Conservation (phyloP, 2,113 vertebrate species). For the Morone chrysops region DNA sequence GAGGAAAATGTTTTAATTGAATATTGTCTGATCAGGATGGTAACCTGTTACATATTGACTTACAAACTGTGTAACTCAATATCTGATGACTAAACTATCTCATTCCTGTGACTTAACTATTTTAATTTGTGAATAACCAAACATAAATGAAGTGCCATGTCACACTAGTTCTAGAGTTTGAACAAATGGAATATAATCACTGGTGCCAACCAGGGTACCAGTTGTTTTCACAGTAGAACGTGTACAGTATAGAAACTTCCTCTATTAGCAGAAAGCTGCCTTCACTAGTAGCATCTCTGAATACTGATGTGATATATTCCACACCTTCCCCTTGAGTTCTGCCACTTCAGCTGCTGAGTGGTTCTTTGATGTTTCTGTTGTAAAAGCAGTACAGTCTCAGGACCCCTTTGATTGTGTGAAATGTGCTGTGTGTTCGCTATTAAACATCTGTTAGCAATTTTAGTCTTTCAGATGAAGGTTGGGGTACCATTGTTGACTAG, state of each 20-base stretch:
- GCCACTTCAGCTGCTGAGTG: conserved; percentile 76
- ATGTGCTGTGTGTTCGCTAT: conserved; percentile 76
- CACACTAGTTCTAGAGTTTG: not conserved
- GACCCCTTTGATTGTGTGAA: conserved; percentile 77
- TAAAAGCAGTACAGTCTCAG: conserved; percentile 72
- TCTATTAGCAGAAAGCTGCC: conserved; percentile 57
- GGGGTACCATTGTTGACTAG: conserved; percentile 53
- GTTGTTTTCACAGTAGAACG: conserved; percentile 31
- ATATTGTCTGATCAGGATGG: not conserved
- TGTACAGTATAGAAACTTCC: conserved; percentile 33
- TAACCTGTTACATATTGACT: not conserved
- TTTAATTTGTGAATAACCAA: conserved; percentile 19
- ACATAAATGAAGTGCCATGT: not conserved
- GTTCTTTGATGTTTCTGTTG: conserved; percentile 78
- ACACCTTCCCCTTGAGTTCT: conserved; percentile 67
- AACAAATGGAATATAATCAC: not conserved
- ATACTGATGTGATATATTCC: conserved; percentile 77
- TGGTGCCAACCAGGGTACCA: conserved; percentile 21
- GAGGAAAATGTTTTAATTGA: not conserved
- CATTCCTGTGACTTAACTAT: not conserved
- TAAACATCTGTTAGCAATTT: conserved; percentile 74
- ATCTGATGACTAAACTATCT: no score
- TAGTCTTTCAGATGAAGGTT: conserved; percentile 54
- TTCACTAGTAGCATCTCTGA: conserved; percentile 56
- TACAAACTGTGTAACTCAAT: not conserved